Conservation (phyloP, 2,888 invertebrate genomes). For the Hypercompe scribonia region DNA sequence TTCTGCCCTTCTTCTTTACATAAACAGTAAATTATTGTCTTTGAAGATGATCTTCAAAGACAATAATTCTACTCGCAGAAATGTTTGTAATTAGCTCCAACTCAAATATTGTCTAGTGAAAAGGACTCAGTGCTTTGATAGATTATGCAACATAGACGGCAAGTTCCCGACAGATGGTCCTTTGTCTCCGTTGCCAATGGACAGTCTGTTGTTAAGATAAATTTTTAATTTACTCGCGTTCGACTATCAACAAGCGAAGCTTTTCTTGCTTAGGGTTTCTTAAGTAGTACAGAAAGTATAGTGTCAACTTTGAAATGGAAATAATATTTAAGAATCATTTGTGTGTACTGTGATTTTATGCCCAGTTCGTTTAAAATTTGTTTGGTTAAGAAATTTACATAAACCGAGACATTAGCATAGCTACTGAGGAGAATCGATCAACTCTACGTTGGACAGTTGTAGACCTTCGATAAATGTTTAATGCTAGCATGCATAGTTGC, state of each 20-base stretch:
- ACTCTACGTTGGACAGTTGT: not conserved
- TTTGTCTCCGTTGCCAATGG: conserved; percentile 28
- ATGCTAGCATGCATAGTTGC: not conserved
- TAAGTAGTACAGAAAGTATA: not conserved
- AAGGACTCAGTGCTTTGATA: conserved; percentile 20
- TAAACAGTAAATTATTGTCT: not conserved
- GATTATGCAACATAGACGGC: conserved; percentile 31
- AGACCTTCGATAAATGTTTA: not conserved
- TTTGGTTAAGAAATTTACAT: no score
- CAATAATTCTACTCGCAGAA: not conserved
- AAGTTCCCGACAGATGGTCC: conserved; percentile 13
- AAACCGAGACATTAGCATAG: no score
- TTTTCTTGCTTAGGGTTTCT: not conserved
- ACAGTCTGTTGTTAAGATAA: conserved; percentile 23
- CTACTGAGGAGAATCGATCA: not conserved
- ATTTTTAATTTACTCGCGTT: conserved; percentile 32
- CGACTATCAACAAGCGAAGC: conserved; percentile 9
- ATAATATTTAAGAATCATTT: not conserved
- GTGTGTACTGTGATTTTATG: not conserved
- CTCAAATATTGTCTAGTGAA: not conserved
- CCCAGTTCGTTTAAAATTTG: not conserved
- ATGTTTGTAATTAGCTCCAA: not conserved
- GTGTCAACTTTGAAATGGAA: not conserved
- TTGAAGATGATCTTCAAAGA: not conserved
- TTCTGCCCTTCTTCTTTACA: not conserved